phyloP scores from a whole-genome alignment of 2,888 invertebrate species.

The Synergus umbraculus region DNA sequence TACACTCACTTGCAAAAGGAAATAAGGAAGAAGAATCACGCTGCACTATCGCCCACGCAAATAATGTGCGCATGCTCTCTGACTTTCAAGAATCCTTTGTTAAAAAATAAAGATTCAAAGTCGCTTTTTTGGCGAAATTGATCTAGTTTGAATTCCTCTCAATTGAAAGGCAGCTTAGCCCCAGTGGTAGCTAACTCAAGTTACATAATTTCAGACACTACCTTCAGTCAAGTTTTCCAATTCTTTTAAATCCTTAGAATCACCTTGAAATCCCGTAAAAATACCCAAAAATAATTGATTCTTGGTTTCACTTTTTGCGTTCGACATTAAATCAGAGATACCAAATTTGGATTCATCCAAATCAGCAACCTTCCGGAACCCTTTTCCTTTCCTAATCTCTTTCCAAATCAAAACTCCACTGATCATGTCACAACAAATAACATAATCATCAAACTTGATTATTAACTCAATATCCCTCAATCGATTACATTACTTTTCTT shows the following conservation, averaged over 20 bases:
- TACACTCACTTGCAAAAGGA: background rate
- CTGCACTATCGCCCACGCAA: slow-evolving; percentile 6
- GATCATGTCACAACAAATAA: background rate
- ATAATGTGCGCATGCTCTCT: background rate
- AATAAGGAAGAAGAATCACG: slow-evolving; percentile 11
- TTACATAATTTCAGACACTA: no score
- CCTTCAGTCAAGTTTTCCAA: no score
- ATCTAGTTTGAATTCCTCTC: background rate
- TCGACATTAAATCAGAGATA: background rate
- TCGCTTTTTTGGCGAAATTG: background rate
- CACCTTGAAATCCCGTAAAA: no score
- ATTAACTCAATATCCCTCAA: background rate
- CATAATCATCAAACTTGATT: background rate
- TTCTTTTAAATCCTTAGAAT: no score
- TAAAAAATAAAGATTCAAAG: background rate
- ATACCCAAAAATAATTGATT: no score
- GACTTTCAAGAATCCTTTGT: background rate
- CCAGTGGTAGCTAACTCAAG: no score
- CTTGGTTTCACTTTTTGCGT: background rate
- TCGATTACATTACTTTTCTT: background rate
- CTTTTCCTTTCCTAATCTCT: no score
- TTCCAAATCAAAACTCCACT: background rate
- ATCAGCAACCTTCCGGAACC: background rate
- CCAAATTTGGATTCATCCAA: background rate
- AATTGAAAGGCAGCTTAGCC: background rate